Evolutionary conservation across 2,888 invertebrate genomes (phyloP), one percentile per base, ranked within the genome.

Genomic region (Sminthurides aquaticus): DNA sequence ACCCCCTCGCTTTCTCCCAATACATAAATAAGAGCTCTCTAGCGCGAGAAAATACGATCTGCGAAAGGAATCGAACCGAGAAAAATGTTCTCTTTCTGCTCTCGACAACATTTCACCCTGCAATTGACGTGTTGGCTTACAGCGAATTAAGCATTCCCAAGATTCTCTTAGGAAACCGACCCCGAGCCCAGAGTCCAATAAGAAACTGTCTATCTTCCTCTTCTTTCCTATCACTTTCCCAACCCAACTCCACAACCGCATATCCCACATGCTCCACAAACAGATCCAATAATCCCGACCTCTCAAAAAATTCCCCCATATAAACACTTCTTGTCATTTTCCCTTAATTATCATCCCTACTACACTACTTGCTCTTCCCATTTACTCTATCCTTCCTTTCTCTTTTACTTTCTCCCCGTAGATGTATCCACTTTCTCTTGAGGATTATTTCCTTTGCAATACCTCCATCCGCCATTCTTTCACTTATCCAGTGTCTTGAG

Each of bases 41-140:
- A n/a, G n/a, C n/a, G n/a, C 5, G 43, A 34, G 43, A 34, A 34
- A 34, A 34, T 34, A 34, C 43, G 43, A 34, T 34, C 8, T 34
- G 43, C 8, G 43, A 34, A 34, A 65, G 57, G 68, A 71, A 72
- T 66, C 65, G 71, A 70, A 69, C 69, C 71, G 69, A 67, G 69
- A 72, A 69, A 70, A 71, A 69, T 71, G 66, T 68, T 69, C 67
- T 65, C 67, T 72, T 69, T 72, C 72, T 72, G 72, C 60, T 71
- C 67, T 68, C 69, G 72, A 72, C 72, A 72, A 72, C 67, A 66
- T 69, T 72, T 67, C 69, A 62, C 67, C 57, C 72, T 72, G 72
- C 72, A 72, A 70, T 69, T 72, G 72, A 72, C 72, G 68, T 69
- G 71, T 68, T 69, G 67, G 67, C 67, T 69, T 68, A 69, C 68